Evolutionary conservation across 2,113 vertebrate species (phyloP), one percentile per base, ranked within the genome.

Genomic region (Tetrao urogallus): DNA sequence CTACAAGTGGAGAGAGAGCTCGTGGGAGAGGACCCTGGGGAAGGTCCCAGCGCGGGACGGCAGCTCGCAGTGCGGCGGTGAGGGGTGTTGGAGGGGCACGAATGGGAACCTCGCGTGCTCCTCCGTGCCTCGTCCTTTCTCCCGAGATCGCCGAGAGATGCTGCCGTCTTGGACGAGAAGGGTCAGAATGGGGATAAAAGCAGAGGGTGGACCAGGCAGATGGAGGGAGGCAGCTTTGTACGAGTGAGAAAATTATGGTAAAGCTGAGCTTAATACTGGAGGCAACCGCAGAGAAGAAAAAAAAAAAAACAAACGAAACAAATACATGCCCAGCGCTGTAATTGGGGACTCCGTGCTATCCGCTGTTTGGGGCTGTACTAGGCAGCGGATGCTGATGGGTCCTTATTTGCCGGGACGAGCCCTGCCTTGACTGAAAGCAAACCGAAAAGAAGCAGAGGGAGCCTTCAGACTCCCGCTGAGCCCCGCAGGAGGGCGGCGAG

Each of bases 311-410:
- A 19, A 14, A 3, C 42, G 14, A 52, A 28, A 8, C 50, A 52
- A 15, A 52, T 15, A 48, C 21, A 48, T 8, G 1, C 38, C 13
- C 32, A 10, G 2, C 78, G 47, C 8, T 27, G 43, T 40, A 30
- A 92, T 40, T 52, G 50, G 58, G 48, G 32, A 64, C 14, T 19
- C 22, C 7, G 4, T 0, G 56, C 20, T 69, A 47, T 38, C 52
- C 13, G 0, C 25, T 3, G 16, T 22, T 0, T 3, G 24, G 11
- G 38, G 25, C 38, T 21, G 74, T 8, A 10, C 8, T 20, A 15
- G 40, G 85, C 47, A 16, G 56, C 45, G 7, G n/a, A 22, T 14
- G 47, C 43, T 25, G 22, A 32, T n/a, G 21, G 27, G 43, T 6
- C 65, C 5, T 57, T 0, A 15, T 11, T 30, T 3, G 28, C 25